Conservation (phyloP, 2,113 vertebrate species). For the Ictalurus punctatus region DNA sequence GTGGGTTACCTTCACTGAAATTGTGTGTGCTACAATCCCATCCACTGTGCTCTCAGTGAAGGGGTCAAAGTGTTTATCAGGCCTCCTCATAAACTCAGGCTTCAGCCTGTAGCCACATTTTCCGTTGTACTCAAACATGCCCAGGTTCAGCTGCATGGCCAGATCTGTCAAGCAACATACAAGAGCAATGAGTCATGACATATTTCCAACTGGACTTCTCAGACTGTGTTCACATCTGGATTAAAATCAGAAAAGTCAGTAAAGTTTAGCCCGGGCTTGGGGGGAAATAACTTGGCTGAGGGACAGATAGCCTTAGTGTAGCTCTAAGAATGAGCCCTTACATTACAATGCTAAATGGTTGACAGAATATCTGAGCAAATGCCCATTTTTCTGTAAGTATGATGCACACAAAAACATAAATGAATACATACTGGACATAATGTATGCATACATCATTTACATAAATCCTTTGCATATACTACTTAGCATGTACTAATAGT, state of each 20-base stretch:
- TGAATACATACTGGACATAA: neutral
- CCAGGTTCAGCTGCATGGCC: conserved; percentile 98
- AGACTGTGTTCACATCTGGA: neutral
- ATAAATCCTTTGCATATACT: neutral
- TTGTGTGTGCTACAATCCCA: conserved; percentile 94
- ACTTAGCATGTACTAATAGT: neutral
- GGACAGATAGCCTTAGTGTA: neutral
- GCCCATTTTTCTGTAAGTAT: neutral
- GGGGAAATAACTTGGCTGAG: neutral
- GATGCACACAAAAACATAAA: neutral
- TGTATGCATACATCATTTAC: neutral
- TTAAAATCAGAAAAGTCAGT: conserved; percentile 3
- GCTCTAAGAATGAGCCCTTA: neutral
- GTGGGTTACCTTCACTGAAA: conserved; percentile 89
- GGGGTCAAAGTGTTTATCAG: conserved; percentile 96
- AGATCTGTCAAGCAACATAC: conserved; percentile 77
- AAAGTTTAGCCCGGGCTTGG: neutral
- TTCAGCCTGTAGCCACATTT: conserved; percentile 94
- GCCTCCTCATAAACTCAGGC: conserved; percentile 96
- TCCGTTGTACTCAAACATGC: conserved; percentile 96
- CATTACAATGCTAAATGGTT: neutral
- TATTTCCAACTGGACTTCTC: neutral
- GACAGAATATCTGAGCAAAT: neutral
- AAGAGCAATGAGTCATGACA: neutral
- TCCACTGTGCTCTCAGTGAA: conserved; percentile 95